Conservation (phyloP, 1,140 invertebrate genomes). For the Cydia pomonella region DNA sequence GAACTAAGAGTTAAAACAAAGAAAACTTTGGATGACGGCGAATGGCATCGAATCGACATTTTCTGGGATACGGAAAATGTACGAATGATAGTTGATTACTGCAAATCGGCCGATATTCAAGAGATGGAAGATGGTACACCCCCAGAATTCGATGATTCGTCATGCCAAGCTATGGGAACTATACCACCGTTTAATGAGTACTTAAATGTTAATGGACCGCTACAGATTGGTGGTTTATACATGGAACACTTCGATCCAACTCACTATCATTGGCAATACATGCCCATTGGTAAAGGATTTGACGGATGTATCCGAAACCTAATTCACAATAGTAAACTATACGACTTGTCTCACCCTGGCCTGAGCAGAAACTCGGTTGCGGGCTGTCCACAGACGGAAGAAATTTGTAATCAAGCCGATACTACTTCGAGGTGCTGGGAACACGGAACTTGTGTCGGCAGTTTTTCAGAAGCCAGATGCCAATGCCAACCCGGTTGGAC, state of each 20-base stretch:
- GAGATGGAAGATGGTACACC: conserved; percentile 93
- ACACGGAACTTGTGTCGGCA: conserved; percentile 96
- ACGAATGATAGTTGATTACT: conserved; percentile 95
- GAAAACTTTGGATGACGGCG: conserved; percentile 93
- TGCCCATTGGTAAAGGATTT: conserved; percentile 93
- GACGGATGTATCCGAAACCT: conserved; percentile 97
- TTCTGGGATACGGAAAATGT: conserved; percentile 97
- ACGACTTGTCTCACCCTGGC: conserved; percentile 94
- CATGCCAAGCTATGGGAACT: conserved; percentile 92
- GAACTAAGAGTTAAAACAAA: conserved; percentile 94
- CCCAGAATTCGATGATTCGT: conserved; percentile 91
- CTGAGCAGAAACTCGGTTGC: conserved; percentile 90
- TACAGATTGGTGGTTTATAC: conserved; percentile 95
- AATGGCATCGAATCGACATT: conserved; percentile 97
- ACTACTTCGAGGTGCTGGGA: conserved; percentile 92
- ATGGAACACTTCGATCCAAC: conserved; percentile 92
- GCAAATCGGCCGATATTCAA: conserved; percentile 91
- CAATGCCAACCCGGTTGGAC: conserved; percentile 96
- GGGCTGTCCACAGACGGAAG: conserved; percentile 95
- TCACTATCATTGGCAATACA: conserved; percentile 92
- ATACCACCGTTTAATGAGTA: conserved; percentile 98
- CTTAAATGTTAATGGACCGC: conserved; percentile 96
- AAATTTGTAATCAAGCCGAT: conserved; percentile 91
- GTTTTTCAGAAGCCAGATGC: conserved; percentile 92
- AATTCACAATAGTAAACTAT: conserved; percentile 97